Evolutionary conservation across 1,140 invertebrate species (phyloP).

Genomic region (Plectus sambesii): DNA sequence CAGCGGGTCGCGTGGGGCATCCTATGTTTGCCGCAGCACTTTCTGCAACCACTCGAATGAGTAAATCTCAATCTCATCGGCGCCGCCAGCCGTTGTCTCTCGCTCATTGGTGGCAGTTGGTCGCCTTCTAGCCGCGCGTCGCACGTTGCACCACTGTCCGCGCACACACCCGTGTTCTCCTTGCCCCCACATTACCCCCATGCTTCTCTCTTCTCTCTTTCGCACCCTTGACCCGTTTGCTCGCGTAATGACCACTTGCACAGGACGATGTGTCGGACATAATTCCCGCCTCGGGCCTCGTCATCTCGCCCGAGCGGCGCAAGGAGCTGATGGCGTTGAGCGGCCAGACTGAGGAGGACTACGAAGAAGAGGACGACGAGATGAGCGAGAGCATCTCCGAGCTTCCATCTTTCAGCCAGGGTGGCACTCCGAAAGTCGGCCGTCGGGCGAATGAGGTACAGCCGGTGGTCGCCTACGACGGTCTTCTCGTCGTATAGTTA

Average conservation of each 20-base stretch:
- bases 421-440: no score
- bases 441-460: no score
- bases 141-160: no score
- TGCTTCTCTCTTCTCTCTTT: constrained; percentile 28
- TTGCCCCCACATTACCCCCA: constrained; percentile 17
- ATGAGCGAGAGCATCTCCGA: constrained; percentile 43
- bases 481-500: constrained; percentile 12
- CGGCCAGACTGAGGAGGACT: no score
- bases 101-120: no score
- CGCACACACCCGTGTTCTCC: neutral
- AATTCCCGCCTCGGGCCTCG: constrained; percentile 30
- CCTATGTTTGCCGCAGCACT: no score
- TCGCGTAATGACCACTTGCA: constrained; percentile 9
- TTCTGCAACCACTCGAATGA: no score
- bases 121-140: no score
- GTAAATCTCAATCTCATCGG: no score
- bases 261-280: constrained; percentile 28
- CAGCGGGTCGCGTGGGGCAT: no score
- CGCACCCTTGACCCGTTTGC: no score
- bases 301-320: constrained; percentile 39
- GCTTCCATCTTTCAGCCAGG: constrained; percentile 32
- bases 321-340: constrained; percentile 36
- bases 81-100: no score
- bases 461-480: constrained; percentile 2
- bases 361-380: constrained; percentile 37